Conservation (phyloP, 1,140 invertebrate species). For the Bacillus rossius region DNA sequence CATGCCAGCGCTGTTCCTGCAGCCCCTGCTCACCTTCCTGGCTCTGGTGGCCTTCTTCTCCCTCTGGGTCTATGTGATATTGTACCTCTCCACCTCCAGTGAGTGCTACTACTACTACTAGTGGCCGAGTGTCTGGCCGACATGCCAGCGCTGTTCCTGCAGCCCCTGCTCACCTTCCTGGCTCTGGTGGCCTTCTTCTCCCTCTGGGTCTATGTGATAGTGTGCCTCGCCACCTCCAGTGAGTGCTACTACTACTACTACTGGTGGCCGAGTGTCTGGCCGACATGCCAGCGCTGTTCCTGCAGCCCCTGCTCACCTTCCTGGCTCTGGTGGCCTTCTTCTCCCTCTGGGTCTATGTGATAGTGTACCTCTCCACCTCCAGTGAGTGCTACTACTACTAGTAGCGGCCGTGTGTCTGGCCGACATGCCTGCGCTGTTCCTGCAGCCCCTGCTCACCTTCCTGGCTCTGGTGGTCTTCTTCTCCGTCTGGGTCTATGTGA, state of each 20-base stretch:
- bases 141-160: conserved; percentile 79
- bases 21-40: conserved; percentile 81
- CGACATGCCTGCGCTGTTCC: conserved; percentile 75
- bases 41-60: conserved; percentile 71
- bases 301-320: conserved; percentile 86
- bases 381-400: too few species aligned
- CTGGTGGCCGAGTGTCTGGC: too few species aligned
- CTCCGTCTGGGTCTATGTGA: conserved; percentile 76
- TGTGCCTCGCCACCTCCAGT: conserved; percentile 64
- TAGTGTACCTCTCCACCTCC: conserved; percentile 63
- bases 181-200: conserved; percentile 71
- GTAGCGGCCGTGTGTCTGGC: too few species aligned
- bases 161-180: conserved; percentile 81
- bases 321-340: conserved; percentile 71
- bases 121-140: too few species aligned
- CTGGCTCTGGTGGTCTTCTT: conserved; percentile 71
- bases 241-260: too few species aligned
- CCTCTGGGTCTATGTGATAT: conserved; percentile 79
- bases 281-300: conserved; percentile 75
- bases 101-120: too few species aligned
- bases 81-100: conserved; percentile 64
- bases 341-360: conserved; percentile 76
- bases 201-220: conserved; percentile 79
- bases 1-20: conserved; percentile 79
- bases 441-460: conserved; percentile 86